phyloP scores from a whole-genome alignment of 2,888 invertebrate species.

The Sinohyriopsis cumingii region DNA sequence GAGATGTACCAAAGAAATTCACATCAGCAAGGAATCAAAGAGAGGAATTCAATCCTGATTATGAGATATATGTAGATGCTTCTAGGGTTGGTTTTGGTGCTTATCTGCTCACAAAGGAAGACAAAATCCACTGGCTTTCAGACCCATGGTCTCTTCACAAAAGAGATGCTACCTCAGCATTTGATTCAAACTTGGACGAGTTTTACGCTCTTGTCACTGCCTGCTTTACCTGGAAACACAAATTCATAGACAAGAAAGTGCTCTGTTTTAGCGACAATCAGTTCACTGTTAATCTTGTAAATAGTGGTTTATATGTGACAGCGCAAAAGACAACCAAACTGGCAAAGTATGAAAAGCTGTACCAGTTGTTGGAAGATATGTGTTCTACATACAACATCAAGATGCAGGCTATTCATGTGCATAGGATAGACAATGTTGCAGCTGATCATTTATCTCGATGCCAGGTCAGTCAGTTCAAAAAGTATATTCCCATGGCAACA shows the following conservation, averaged over 20 bases:
- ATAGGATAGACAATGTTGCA: slow-evolving; percentile 38
- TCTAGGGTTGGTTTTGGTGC: slow-evolving; percentile 47
- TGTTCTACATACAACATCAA: slow-evolving; percentile 36
- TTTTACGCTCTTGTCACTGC: slow-evolving; percentile 48
- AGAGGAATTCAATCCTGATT: slow-evolving; percentile 32
- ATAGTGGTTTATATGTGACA: slow-evolving; percentile 22
- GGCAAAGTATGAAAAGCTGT: slow-evolving; percentile 12
- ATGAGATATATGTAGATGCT: slow-evolving; percentile 48
- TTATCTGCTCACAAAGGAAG: slow-evolving; percentile 35
- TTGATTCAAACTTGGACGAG: slow-evolving; percentile 30
- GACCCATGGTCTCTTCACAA: slow-evolving; percentile 30
- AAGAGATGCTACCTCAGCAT: slow-evolving; percentile 6
- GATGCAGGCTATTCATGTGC: slow-evolving; percentile 33
- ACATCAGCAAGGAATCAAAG: neutral
- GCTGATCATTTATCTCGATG: slow-evolving; percentile 45
- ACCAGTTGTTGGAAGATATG: slow-evolving; percentile 25
- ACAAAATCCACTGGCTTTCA: slow-evolving; percentile 36
- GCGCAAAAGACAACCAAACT: slow-evolving; percentile 1
- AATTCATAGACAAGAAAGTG: slow-evolving; percentile 41
- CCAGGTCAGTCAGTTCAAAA: slow-evolving; percentile 34
- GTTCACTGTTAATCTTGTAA: slow-evolving; percentile 28
- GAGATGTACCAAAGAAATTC: neutral
- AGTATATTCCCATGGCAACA: slow-evolving; percentile 39
- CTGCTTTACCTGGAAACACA: slow-evolving; percentile 55
- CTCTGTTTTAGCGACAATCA: slow-evolving; percentile 41